Evolutionary conservation across 2,797 vertebrate genomes (phyloP), one percentile per base, ranked within the genome.

Genomic region (Salarias fasciatus): DNA sequence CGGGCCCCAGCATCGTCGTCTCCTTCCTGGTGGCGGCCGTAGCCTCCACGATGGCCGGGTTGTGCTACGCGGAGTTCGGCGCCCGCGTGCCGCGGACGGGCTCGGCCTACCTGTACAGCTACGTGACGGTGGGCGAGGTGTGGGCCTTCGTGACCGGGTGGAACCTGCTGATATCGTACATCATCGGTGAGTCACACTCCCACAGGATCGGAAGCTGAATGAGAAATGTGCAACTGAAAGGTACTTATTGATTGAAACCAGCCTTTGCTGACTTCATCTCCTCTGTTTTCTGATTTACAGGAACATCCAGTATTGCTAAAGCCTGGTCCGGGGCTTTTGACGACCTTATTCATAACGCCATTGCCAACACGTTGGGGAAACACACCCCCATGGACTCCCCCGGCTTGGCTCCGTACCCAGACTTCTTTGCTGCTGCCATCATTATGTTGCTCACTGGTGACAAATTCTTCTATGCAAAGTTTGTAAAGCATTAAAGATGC

Each of bases 151-250:
- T 92, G 0, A 64, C 90, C 0, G 92, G 90, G 0, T 93, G 93
- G 91, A 93, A 92, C 59, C 84, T 94, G 48, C 84, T 94, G 41
- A 83, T 93, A 11, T 92, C 92, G 36, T 93, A 89, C 0, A 3
- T 91, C 41, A 92, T 80, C 11, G 72, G 78, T 84, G 40, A 44
- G 67, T 11, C 8, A 4, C 6, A n/a, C n/a, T n/a, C n/a, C n/a
- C n/a, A n/a, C n/a, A n/a, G n/a, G n/a, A n/a, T n/a, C n/a, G n/a
- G n/a, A n/a, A n/a, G n/a, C n/a, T n/a, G n/a, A n/a, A n/a, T n/a
- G n/a, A n/a, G n/a, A n/a, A n/a, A n/a, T n/a, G n/a, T n/a, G n/a
- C n/a, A n/a, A n/a, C n/a, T n/a, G n/a, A n/a, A n/a, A n/a, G 30
- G 31, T 31, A 31, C 4, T 8, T 31, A 8, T 31, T 31, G 8